A percentile compares a stretch with the other conserved stretches of the same genome.
Conservation (phyloP, 2,888 invertebrate species). For the Odontocerum albicorne region DNA sequence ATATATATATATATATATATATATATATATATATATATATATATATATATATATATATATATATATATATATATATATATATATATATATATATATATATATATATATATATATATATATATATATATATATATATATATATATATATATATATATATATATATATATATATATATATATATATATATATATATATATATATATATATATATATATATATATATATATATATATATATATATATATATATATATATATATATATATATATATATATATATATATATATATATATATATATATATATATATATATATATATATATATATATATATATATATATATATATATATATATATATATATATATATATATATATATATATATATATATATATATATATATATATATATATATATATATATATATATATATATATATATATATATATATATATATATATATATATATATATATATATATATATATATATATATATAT, state of each 20-base stretch:
- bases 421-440: too few relatives aligned
- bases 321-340: constrained; percentile 7
- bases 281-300: constrained; percentile 7
- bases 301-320: constrained; percentile 7
- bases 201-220: not conserved
- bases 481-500: too few relatives aligned
- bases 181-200: not conserved
- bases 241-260: not conserved
- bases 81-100: not conserved
- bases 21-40: too few relatives aligned
- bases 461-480: too few relatives aligned
- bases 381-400: too few relatives aligned
- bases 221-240: not conserved
- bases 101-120: not conserved
- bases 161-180: not conserved
- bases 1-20: too few relatives aligned
- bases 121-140: not conserved
- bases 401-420: too few relatives aligned
- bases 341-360: constrained; percentile 7
- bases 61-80: too few relatives aligned
- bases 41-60: too few relatives aligned
- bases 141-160: not conserved
- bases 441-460: too few relatives aligned
- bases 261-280: constrained; percentile 6
- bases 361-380: constrained; percentile 6